phyloP scores from a whole-genome alignment of 2,113 vertebrate species.

The Istiophorus platypterus region DNA sequence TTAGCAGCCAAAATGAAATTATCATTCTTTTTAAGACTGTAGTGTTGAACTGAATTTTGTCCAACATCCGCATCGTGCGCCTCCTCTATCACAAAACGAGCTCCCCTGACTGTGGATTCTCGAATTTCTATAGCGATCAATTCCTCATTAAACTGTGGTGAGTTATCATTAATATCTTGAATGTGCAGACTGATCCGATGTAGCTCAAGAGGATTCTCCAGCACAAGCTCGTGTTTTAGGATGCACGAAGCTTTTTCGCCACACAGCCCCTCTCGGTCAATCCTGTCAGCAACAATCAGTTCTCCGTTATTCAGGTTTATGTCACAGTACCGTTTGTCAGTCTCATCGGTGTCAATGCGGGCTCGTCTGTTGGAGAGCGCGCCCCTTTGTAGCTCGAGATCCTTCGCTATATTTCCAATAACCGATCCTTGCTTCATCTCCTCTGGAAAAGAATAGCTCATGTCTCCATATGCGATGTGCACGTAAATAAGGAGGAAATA shows the following conservation, averaged over 20 bases:
- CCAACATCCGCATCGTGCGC: slow-evolving; percentile 83
- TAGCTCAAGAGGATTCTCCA: slow-evolving; percentile 77
- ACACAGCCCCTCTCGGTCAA: slow-evolving; percentile 86
- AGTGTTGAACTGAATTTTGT: slow-evolving; percentile 79
- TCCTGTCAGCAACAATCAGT: slow-evolving; percentile 77
- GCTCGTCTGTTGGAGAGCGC: slow-evolving; percentile 67
- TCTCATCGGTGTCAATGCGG: slow-evolving; percentile 64
- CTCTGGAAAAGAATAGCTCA: slow-evolving; percentile 83
- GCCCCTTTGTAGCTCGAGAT: slow-evolving; percentile 77
- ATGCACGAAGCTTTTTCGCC: slow-evolving; percentile 71
- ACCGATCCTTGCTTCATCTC: slow-evolving; percentile 82
- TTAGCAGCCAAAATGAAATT: slow-evolving; percentile 76
- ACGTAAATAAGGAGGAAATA: slow-evolving; percentile 18
- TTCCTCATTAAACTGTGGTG: slow-evolving; percentile 74
- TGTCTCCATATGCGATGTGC: slow-evolving; percentile 56
- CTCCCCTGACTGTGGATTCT: slow-evolving; percentile 67
- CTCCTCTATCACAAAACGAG: slow-evolving; percentile 79
- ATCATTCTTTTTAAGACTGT: slow-evolving; percentile 71
- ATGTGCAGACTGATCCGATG: slow-evolving; percentile 76
- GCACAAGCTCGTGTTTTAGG: slow-evolving; percentile 82
- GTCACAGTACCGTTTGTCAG: slow-evolving; percentile 72
- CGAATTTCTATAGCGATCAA: slow-evolving; percentile 71
- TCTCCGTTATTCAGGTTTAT: slow-evolving; percentile 80
- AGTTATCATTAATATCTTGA: slow-evolving; percentile 87
- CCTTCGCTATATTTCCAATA: slow-evolving; percentile 84